Evolutionary conservation across 2,113 vertebrate genomes (phyloP).

Genomic region (Calidris pugnax): DNA sequence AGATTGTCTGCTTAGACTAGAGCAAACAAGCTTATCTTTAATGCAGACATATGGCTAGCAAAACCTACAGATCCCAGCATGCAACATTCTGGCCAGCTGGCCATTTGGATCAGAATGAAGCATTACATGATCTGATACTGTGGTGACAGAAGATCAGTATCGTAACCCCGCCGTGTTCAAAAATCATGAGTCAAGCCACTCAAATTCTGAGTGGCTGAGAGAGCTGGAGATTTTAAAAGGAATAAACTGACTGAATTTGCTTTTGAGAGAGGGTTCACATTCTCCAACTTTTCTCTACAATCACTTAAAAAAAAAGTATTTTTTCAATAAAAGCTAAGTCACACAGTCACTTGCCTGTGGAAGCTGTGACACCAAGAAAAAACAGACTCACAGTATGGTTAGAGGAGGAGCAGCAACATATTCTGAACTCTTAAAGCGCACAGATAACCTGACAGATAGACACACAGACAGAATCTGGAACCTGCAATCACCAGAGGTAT

Average conservation of each 20-base stretch:
- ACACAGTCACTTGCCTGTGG: neutral
- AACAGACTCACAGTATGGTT: neutral
- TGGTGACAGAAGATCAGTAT: slow-evolving; percentile 14
- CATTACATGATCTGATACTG: slow-evolving; percentile 1
- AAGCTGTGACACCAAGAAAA: neutral
- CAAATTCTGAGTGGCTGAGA: neutral
- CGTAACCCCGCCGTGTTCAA: neutral
- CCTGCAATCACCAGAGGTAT: neutral
- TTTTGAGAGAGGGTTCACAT: neutral
- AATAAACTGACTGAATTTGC: neutral
- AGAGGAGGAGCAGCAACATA: neutral
- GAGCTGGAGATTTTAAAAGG: neutral
- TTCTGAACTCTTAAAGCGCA: neutral
- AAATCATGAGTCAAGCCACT: neutral
- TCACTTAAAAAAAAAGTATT: neutral
- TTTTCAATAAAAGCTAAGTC: neutral
- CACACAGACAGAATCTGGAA: neutral
- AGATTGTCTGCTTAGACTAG: slow-evolving; percentile 57
- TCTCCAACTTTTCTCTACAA: neutral
- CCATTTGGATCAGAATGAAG: slow-evolving; percentile 36
- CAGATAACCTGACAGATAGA: neutral
- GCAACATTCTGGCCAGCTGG: slow-evolving; percentile 36
- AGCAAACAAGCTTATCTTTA: slow-evolving; percentile 66
- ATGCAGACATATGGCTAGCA: slow-evolving; percentile 60
- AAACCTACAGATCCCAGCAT: slow-evolving; percentile 62